Percentiles rank a stretch among this genome's conserved stretches.
These are phyloP conservation scores for Drosophila robusta DNA, from an alignment of 2,888 invertebrate genomes.

Conservation along the genomic window DNA sequence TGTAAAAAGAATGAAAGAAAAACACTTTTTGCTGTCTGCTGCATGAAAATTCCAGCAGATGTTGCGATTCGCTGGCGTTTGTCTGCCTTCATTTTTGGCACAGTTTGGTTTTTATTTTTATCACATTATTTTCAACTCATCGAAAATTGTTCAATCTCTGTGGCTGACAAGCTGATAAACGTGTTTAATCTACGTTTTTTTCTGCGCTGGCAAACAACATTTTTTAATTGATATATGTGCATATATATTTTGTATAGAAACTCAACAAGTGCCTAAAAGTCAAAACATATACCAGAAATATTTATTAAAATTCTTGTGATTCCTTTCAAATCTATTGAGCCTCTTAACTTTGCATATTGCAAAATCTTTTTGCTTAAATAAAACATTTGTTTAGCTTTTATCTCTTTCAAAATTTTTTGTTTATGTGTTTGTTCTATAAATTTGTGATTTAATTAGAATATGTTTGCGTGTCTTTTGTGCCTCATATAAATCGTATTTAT, in stretches of 20 bases:
- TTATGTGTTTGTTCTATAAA: constrained; percentile 14
- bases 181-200: constrained; percentile 18
- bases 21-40: constrained; percentile 3
- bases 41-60: constrained; percentile 47
- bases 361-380: background rate
- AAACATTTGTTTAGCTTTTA: background rate
- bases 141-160: constrained; percentile 16
- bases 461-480: background rate
- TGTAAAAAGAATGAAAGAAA: background rate
- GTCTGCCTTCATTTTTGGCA: constrained; percentile 52
- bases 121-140: constrained; percentile 16
- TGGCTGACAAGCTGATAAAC: constrained; percentile 35
- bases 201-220: background rate
- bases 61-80: constrained; percentile 6
- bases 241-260: background rate
- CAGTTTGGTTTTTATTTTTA: constrained; percentile 71
- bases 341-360: background rate
- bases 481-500: constrained; percentile 42
- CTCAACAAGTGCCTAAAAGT: background rate
- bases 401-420: too few relatives aligned
- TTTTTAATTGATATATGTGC: background rate
- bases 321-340: too few relatives aligned
- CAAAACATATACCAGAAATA: background rate
- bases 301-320: background rate
- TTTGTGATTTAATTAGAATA: constrained; percentile 11